These are phyloP conservation scores for Diarsia rubi DNA, from an alignment of 2,888 invertebrate species.

Conservation along the genomic window DNA sequence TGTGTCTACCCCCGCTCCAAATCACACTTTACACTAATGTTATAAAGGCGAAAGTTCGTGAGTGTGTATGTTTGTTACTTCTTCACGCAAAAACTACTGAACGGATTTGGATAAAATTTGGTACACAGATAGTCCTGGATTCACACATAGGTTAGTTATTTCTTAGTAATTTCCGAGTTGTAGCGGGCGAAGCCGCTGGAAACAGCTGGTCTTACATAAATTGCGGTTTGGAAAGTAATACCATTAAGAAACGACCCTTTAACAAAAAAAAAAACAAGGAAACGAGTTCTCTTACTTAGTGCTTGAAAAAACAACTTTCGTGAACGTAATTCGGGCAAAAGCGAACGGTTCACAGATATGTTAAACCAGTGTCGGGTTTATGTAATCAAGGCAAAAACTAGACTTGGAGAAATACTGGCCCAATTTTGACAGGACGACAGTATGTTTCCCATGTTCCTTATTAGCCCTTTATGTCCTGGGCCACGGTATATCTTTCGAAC, in stretches of 20 bases:
- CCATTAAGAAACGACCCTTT: constrained; percentile 35
- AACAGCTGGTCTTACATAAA: constrained; percentile 26
- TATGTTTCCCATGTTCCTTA: too few species aligned
- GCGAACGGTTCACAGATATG: constrained; percentile 32
- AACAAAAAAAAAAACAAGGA: constrained; percentile 10
- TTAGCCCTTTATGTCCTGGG: too few species aligned
- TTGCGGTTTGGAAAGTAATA: constrained; percentile 37
- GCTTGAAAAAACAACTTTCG: constrained; percentile 52
- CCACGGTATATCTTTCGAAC: too few species aligned
- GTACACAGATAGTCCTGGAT: too few species aligned
- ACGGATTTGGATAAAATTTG: too few species aligned
- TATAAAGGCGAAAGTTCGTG: too few species aligned
- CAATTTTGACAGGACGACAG: not conserved
- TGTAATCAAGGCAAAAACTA: not conserved
- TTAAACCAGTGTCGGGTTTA: constrained; percentile 5
- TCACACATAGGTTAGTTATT: too few species aligned
- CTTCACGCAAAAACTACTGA: too few species aligned
- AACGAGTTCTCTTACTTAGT: constrained; percentile 36
- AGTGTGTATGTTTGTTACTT: too few species aligned
- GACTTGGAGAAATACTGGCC: not conserved
- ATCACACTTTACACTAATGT: too few species aligned
- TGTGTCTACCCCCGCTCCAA: not conserved
- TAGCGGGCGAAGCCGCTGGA: too few species aligned
- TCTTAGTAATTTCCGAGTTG: too few species aligned
- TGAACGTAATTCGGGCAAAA: constrained; percentile 31